Conservation (phyloP, 2,113 vertebrate genomes). For the Chrysemys picta region DNA sequence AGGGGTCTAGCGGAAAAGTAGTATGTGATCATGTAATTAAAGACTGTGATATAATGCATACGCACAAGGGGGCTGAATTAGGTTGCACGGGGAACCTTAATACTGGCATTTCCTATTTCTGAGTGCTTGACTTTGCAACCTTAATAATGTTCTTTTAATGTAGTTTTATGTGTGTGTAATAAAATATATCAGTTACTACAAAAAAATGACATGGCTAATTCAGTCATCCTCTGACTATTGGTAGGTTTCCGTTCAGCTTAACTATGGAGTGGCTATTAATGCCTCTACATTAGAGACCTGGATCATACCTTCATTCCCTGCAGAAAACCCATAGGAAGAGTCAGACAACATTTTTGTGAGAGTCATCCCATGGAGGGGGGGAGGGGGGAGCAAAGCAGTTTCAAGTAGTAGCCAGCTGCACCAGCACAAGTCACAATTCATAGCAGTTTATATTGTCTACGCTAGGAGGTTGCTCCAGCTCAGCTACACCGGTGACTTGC, state of each 20-base stretch:
- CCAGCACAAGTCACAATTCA: not conserved
- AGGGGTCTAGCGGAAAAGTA: not conserved
- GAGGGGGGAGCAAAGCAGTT: not conserved
- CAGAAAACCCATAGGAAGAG: not conserved
- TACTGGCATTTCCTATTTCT: not conserved
- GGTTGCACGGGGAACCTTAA: not conserved
- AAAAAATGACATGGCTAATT: not conserved
- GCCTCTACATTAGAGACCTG: not conserved
- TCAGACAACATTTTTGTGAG: not conserved
- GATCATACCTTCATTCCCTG: not conserved
- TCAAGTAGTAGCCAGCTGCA: not conserved
- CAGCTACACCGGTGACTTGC: not conserved
- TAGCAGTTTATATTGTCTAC: not conserved
- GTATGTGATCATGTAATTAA: not conserved
- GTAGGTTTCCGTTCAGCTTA: not conserved
- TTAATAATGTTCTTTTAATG: not conserved
- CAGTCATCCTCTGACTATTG: not conserved
- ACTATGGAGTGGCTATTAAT: not conserved
- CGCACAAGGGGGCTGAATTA: not conserved
- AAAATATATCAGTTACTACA: not conserved
- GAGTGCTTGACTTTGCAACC: not conserved
- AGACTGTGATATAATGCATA: not conserved
- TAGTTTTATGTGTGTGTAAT: not conserved
- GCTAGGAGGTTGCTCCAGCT: not conserved
- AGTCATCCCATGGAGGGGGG: not conserved